Evolutionary conservation across 2,113 vertebrate species (phyloP).

Genomic region (Indri indri): DNA sequence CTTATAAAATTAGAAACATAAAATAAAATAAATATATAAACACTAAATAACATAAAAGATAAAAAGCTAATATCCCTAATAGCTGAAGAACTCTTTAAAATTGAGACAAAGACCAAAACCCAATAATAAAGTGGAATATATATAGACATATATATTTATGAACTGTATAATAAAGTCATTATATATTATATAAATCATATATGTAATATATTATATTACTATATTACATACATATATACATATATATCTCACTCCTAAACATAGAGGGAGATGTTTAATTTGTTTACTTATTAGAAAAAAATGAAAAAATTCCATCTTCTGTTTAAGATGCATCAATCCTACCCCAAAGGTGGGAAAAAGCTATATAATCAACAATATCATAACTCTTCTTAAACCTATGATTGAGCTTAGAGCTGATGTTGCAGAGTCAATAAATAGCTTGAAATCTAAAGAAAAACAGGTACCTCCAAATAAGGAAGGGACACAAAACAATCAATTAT

Average conservation of each 20-base stretch:
- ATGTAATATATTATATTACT: no score
- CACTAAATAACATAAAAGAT: not conserved
- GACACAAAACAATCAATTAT: not conserved
- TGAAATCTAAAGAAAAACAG: not conserved
- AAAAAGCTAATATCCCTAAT: not conserved
- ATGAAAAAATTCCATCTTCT: rapidly evolving
- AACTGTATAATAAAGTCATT: no score
- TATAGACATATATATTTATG: not conserved
- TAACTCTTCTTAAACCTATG: not conserved
- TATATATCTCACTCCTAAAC: not conserved
- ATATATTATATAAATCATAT: not conserved
- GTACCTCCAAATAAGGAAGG: not conserved
- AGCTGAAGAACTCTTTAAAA: not conserved
- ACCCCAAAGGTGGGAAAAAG: not conserved
- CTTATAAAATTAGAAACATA: not conserved
- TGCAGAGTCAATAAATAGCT: not conserved
- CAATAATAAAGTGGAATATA: not conserved
- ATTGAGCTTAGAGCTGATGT: not conserved
- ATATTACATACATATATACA: not conserved
- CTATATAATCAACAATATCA: not conserved
- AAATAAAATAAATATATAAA: not conserved
- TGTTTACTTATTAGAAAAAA: not conserved
- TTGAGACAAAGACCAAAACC: not conserved
- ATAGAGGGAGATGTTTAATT: not conserved
- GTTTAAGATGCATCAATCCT: not conserved